Percentiles rank a stretch among this genome's conserved stretches.
Conservation (phyloP, 1,140 invertebrate species). For the Phenacoccus solenopsis region DNA sequence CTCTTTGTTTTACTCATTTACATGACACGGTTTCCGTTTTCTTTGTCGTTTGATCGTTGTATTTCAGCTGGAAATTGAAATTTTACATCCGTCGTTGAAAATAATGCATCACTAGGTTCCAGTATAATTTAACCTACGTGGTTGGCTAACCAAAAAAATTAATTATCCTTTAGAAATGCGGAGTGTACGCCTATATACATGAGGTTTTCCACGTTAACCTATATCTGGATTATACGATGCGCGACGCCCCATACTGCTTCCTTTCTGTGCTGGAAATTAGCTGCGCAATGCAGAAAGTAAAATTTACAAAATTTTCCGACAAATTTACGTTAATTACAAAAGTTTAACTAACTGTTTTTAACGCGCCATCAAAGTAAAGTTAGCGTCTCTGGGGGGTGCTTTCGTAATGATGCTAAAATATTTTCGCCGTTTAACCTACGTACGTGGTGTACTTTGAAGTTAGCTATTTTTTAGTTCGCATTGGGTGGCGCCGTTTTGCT, state of each 20-base stretch:
- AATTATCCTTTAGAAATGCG: background rate
- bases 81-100: background rate
- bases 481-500: too few species aligned
- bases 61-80: background rate
- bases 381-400: background rate
- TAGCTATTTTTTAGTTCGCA: background rate
- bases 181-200: background rate
- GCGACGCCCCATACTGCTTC: background rate
- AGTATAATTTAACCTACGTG: background rate
- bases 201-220: too few species aligned
- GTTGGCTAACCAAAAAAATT: background rate
- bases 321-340: conserved; percentile 3
- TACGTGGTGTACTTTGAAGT: background rate
- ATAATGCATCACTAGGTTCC: background rate
- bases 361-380: background rate
- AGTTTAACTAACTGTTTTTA: background rate
- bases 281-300: background rate
- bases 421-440: background rate
- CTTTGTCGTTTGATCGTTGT: background rate
- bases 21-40: background rate
- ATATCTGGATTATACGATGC: background rate
- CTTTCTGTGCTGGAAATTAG: background rate
- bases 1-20: background rate
- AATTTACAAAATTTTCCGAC: background rate
- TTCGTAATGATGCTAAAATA: background rate